Percentiles rank a stretch among this genome's conserved stretches.
phyloP scores from a whole-genome alignment of 2,797 vertebrate genomes.

The Chromis chromis region DNA sequence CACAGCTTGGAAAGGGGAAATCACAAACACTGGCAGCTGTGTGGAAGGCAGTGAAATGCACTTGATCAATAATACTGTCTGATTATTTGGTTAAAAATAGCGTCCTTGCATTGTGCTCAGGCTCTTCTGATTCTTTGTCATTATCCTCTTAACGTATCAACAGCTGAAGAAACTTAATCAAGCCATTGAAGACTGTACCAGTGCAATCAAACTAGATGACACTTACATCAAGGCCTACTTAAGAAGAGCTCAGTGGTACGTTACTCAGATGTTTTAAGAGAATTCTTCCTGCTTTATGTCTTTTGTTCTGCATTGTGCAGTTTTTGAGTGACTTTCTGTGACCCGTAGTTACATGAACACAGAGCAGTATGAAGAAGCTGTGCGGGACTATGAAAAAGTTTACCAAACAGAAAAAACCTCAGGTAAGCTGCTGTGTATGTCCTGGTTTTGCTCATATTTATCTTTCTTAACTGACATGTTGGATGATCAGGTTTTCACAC shows the following conservation, averaged over 20 bases:
- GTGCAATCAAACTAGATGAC: constrained; percentile 92
- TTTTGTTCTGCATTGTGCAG: constrained; percentile 13
- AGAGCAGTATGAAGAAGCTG: constrained; percentile 95
- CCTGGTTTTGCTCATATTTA: not conserved
- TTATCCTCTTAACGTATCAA: constrained; percentile 16
- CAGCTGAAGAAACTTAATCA: constrained; percentile 93
- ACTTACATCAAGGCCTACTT: constrained; percentile 94
- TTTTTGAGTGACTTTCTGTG: constrained; percentile 50
- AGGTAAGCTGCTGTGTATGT: constrained; percentile 79
- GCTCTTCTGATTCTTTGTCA: constrained; percentile 3
- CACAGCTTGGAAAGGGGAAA: not conserved
- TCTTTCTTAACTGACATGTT: not conserved
- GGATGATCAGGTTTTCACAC: not conserved
- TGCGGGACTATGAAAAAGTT: constrained; percentile 96
- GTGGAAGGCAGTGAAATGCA: not conserved
- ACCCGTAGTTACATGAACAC: constrained; percentile 91
- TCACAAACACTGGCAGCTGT: not conserved
- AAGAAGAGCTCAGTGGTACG: constrained; percentile 92
- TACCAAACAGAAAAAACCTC: constrained; percentile 97
- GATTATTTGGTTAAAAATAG: constrained; percentile 11
- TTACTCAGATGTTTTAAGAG: not conserved
- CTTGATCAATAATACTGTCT: not conserved
- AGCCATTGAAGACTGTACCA: constrained; percentile 94
- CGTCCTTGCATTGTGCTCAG: not conserved
- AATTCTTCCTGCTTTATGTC: not conserved